Evolutionary conservation across 2,888 invertebrate species (phyloP), one percentile per base, ranked within the genome.

Genomic region (Eristalinus sepulchralis): DNA sequence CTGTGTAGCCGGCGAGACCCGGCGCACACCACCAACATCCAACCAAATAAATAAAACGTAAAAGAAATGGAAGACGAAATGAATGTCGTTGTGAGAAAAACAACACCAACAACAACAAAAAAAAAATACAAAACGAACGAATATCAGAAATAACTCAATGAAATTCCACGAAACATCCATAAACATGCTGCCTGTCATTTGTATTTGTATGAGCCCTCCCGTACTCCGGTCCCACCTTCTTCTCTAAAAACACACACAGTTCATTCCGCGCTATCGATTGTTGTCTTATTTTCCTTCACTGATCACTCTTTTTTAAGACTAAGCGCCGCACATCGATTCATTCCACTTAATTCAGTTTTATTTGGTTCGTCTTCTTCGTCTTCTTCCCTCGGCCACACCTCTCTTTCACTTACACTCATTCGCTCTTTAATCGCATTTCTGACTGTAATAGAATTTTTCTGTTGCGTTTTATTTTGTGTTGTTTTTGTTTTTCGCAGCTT

Each of bases 81-180:
- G 47, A 78, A 78, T 64, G 64, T 76, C 72, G 64, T 53, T 70
- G 64, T 31, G 59, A 73, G 53, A 64, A 75, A 68, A 53, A 22
- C 34, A 55, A 83, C 53, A 62, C 47, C 64, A 53, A 70, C 17
- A n/a, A 22, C 63, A 27, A 27, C 5, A 27, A 71, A 34, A 70
- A 27, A 10, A 22, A 73, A n/a, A n/a, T n/a, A n/a, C n/a, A n/a
- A 36, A 57, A 53, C 17, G n/a, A n/a, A 13, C 55, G 22, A 68
- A 59, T 67, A 20, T 70, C 47, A 20, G 53, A 84, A 83, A 83
- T 79, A 83, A 71, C 80, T 80, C 83, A 84, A 84, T 84, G 80
- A 76, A 84, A 75, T 84, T 84, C 83, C 66, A 80, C 70, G 80
- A 84, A 84, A 80, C 39, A 66, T 84, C 70, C 66, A 84, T 80